Evolutionary conservation across 1,140 invertebrate genomes (phyloP), one percentile per base, ranked within the genome.

Genomic region (Zaprionus camerounensis): DNA sequence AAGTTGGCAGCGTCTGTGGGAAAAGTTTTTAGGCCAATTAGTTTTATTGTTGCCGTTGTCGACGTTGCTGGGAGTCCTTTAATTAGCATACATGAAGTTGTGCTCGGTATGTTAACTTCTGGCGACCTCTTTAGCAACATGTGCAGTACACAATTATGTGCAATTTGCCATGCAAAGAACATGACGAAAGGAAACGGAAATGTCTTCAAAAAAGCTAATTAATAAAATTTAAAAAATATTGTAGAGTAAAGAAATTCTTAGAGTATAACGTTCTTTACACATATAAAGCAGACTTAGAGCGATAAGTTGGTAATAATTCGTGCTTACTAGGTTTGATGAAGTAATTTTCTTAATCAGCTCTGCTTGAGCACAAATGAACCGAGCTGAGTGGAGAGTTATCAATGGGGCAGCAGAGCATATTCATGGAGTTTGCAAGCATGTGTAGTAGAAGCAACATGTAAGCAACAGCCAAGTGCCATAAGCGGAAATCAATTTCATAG

Each of bases 401-500:
- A 28, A 41, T 56, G 36, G 34, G 15, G 55, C 55, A 41, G 26
- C 53, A 62, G 24, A 51, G 20, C 24, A 81, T 81, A 81, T 81
- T 81, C 84, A 90, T 84, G 73, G 81, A 57, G 56, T 44, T 34
- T 64, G 15, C 28, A 34, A 61, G 53, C 59, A 46, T 22, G 56
- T 44, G 58, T 31, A 49, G 68, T 41, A 73, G 62, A 69, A 57
- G 85, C 81, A 90, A 84, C 85, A 80, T 82, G 85, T 90, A 80
- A 90, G 85, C 71, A 82, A 76, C 65, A 71, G 67, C 76, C 81
- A 90, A 90, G 85, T 90, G 86, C 81, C 82, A 90, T 88, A 88
- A 88, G 85, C 85, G 85, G 85, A 90, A 90, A 90, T 90, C 85
- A 90, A 90, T 90, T 90, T 90, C 82, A 77, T 83, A 82, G 67